Evolutionary conservation across 2,797 vertebrate genomes (phyloP), one percentile per base, ranked within the genome.

Genomic region (Neosalanx taihuensis): DNA sequence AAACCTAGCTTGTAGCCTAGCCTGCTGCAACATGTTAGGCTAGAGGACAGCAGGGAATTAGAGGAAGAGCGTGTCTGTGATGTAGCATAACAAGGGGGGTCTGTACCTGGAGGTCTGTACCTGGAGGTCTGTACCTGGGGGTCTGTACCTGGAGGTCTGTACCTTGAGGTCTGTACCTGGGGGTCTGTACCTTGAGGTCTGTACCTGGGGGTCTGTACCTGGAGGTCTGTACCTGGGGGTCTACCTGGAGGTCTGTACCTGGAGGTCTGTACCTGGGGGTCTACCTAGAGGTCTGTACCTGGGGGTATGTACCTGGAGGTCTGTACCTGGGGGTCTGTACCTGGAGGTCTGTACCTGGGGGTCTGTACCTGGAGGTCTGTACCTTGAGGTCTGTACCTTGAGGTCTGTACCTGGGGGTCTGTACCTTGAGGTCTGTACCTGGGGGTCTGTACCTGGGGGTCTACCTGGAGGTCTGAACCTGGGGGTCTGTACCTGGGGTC

Each of bases 11-110:
- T 51, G 49, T 59, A 26, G 57, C n/a, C 79, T 76, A 86, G 82
- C 92, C 92, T 93, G 51, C 90, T 64, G 12, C 46, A 20, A n/a
- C 35, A 23, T 6, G 37, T 86, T 89, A 75, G 83, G 90, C 79
- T 88, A 88, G 88, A 88, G 89, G 92, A 89, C 76, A 81, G 85
- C 85, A 73, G 80, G 91, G 89, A 86, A 83, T 81, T 67, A 58
- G 70, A 58, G 76, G 72, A 74, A 58, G 57, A 64, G 64, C 61
- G 70, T 79, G 69, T 60, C 71, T 76, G 60, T 26, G 68, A 83
- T 68, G 81, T 79, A 84, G 81, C 79, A 76, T 72, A 74, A 62
- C 77, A 81, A 23, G 6, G n/a, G 3, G 23, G 6, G 53, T n/a
- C 13, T 17, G 4, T 56, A 17, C 53, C 49, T 51, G 5, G 13